phyloP scores from a whole-genome alignment of 1,140 invertebrate genomes.

The Gonatopus flavifemur region DNA sequence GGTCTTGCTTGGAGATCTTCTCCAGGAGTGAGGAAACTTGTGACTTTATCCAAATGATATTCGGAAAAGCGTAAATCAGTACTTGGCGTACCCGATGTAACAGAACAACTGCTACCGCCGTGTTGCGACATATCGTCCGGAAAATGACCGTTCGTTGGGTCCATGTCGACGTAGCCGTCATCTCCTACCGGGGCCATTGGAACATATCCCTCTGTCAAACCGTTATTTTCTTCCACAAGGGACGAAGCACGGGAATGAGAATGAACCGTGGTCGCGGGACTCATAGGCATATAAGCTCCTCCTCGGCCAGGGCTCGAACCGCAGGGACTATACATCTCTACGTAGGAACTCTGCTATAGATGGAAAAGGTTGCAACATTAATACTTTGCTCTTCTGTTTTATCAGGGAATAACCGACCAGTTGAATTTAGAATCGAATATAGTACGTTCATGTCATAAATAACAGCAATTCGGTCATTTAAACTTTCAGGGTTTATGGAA shows the following conservation, averaged over 20 bases:
- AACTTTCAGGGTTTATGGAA: no score
- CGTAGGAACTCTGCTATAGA: conserved; percentile 56
- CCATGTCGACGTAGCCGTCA: conserved; percentile 70
- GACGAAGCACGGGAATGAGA: conserved; percentile 50
- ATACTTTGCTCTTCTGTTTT: no score
- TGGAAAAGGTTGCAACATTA: not conserved
- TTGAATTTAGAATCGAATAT: no score
- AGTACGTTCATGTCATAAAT: no score
- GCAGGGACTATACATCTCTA: conserved; percentile 63
- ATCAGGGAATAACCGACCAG: no score
- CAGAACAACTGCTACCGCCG: conserved; percentile 66
- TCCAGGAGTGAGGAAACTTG: conserved; percentile 63
- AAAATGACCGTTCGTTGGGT: conserved; percentile 51
- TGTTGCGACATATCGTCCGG: conserved; percentile 61
- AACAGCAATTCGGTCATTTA: no score
- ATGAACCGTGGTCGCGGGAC: conserved; percentile 49
- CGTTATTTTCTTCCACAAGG: conserved; percentile 41
- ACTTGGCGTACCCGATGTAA: conserved; percentile 73
- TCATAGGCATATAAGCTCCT: conserved; percentile 63
- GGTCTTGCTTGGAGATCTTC: conserved; percentile 67
- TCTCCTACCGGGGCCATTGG: conserved; percentile 64
- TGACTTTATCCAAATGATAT: conserved; percentile 69
- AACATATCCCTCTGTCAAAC: conserved; percentile 63
- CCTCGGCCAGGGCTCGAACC: conserved; percentile 52
- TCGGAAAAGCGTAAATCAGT: conserved; percentile 65